Conservation (phyloP, 2,797 vertebrate genomes). For the Sphaeramia orbicularis region DNA sequence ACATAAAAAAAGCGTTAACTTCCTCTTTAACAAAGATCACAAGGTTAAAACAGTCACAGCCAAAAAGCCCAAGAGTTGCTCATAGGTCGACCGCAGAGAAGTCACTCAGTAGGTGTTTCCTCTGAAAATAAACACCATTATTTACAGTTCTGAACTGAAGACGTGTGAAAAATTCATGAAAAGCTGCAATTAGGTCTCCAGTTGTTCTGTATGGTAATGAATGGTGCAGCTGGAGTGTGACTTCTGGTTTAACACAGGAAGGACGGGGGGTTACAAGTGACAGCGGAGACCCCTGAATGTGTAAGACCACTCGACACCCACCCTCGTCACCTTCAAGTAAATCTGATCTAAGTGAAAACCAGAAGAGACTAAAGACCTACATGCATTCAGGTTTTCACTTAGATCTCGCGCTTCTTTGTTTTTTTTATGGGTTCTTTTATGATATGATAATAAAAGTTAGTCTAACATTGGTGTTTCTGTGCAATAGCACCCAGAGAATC, state of each 20-base stretch:
- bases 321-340: neutral
- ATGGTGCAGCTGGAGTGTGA: neutral
- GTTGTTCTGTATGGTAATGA: neutral
- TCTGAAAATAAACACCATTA: neutral
- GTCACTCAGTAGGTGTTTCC: neutral
- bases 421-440: no score
- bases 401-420: no score
- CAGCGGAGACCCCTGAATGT: slow-evolving; percentile 21
- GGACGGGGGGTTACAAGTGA: slow-evolving; percentile 10
- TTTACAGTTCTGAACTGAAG: neutral
- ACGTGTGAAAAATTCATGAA: slow-evolving; percentile 4
- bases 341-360: neutral
- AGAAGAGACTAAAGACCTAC: neutral
- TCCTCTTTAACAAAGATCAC: slow-evolving; percentile 43
- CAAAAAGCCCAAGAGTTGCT: neutral
- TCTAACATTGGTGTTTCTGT: neutral
- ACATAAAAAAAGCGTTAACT: slow-evolving; percentile 25
- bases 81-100: slow-evolving; percentile 6
- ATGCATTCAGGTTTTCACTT: no score
- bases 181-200: neutral
- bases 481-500: neutral
- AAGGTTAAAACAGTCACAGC: slow-evolving; percentile 3
- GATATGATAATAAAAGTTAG: no score
- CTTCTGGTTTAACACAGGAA: slow-evolving; percentile 65
- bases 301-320: slow-evolving; percentile 20